Evolutionary conservation across 2,797 vertebrate species (phyloP).

Genomic region (Pteropus rufus): DNA sequence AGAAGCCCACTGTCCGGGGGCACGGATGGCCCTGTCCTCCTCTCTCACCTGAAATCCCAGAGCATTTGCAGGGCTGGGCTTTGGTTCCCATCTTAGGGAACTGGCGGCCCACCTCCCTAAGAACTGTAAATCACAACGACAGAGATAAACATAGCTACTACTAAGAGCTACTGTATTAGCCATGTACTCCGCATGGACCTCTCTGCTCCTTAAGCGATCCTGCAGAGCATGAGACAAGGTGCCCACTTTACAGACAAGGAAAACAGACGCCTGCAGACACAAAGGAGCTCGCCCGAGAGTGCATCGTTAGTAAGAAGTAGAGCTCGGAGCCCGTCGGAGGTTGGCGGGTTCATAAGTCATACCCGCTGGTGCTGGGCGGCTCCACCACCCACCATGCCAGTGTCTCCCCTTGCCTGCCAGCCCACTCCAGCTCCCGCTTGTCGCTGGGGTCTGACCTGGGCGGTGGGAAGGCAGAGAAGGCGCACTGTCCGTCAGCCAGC

Average conservation of each 20-base stretch:
- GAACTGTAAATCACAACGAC: background rate
- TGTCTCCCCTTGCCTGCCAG: background rate
- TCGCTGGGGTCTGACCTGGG: background rate
- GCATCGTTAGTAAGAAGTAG: background rate
- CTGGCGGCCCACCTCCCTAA: background rate
- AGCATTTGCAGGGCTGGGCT: background rate
- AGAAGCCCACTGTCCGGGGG: accelerated
- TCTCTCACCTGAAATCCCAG: background rate
- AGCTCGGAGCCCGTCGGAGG: background rate
- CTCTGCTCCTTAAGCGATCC: too few relatives aligned
- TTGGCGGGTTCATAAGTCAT: accelerated
- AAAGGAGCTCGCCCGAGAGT: too few relatives aligned
- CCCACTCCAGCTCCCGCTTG: background rate
- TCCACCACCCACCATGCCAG: too few relatives aligned
- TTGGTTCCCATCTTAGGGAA: background rate
- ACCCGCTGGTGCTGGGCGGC: background rate
- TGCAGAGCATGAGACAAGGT: background rate
- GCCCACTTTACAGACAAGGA: background rate
- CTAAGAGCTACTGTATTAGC: background rate
- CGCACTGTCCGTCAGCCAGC: background rate
- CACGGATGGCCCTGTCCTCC: background rate
- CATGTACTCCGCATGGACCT: background rate
- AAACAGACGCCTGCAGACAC: background rate
- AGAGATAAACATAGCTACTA: background rate
- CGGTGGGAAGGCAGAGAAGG: background rate